Conservation (phyloP, 2,797 vertebrate genomes). For the Rhodeus uyekii region DNA sequence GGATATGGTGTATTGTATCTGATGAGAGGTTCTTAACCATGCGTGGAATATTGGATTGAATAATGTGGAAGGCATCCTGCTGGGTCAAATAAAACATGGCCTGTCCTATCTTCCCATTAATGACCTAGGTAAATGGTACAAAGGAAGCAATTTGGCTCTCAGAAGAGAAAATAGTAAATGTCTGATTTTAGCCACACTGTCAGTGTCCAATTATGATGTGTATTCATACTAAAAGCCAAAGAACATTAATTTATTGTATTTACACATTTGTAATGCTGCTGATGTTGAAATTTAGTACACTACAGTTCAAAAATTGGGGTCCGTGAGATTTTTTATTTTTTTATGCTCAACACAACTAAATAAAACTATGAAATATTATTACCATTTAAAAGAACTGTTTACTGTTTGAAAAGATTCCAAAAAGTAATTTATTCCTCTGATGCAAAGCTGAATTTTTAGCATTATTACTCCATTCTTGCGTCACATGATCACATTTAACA, state of each 20-base stretch:
- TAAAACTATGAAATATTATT: not conserved
- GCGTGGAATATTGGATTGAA: not conserved
- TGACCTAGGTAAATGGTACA: not conserved
- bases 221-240: too few relatives aligned
- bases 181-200: too few relatives aligned
- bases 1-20: not conserved
- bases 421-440: too few relatives aligned
- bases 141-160: not conserved
- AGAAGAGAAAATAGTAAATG: too few relatives aligned
- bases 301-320: not conserved
- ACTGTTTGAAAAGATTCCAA: too few relatives aligned
- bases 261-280: too few relatives aligned
- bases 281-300: not conserved
- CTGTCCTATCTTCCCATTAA: not conserved
- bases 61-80: not conserved
- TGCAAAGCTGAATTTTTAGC: too few relatives aligned
- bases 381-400: not conserved
- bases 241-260: too few relatives aligned
- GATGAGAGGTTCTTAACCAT: slow-evolving; percentile 8
- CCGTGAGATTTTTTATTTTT: not conserved
- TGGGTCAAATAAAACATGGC: not conserved
- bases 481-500: too few relatives aligned
- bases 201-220: too few relatives aligned
- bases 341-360: not conserved
- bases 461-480: too few relatives aligned